These are phyloP conservation scores for Ormyrus nitidulus DNA, from an alignment of 2,888 invertebrate species.

Conservation along the genomic window DNA sequence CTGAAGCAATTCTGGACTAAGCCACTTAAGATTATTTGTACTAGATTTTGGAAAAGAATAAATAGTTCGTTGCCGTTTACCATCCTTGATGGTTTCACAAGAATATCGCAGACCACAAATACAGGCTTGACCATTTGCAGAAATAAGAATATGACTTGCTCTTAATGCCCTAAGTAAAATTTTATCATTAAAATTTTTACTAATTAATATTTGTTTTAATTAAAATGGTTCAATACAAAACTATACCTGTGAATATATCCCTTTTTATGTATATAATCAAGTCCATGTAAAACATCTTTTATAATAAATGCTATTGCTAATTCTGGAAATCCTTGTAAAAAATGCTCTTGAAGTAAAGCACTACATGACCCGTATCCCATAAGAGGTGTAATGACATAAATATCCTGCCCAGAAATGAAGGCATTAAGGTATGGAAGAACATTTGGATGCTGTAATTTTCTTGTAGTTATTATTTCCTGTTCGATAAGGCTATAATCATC, in stretches of 20 bases:
- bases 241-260: constrained; percentile 89
- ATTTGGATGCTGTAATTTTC: constrained; percentile 87
- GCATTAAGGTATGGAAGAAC: constrained; percentile 85
- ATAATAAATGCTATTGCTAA: constrained; percentile 87
- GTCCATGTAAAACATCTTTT: constrained; percentile 85
- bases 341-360: constrained; percentile 86
- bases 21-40: constrained; percentile 88
- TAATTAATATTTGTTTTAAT: neutral
- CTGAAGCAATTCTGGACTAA: constrained; percentile 93
- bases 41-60: constrained; percentile 87
- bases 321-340: constrained; percentile 88
- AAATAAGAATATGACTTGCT: constrained; percentile 89
- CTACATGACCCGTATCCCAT: constrained; percentile 91
- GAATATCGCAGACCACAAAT: constrained; percentile 89
- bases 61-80: constrained; percentile 82
- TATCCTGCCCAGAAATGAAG: constrained; percentile 86
- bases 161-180: constrained; percentile 82
- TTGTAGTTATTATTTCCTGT: constrained; percentile 87
- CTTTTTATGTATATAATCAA: constrained; percentile 90
- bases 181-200: neutral
- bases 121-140: constrained; percentile 83
- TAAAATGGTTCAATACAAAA: constrained; percentile 7
- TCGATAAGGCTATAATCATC: constrained; percentile 81
- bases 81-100: constrained; percentile 84
- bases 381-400: constrained; percentile 88